Base-by-base conservation (phyloP, 2,797 vertebrate genomes). In the Chaunax sp. region DNA sequence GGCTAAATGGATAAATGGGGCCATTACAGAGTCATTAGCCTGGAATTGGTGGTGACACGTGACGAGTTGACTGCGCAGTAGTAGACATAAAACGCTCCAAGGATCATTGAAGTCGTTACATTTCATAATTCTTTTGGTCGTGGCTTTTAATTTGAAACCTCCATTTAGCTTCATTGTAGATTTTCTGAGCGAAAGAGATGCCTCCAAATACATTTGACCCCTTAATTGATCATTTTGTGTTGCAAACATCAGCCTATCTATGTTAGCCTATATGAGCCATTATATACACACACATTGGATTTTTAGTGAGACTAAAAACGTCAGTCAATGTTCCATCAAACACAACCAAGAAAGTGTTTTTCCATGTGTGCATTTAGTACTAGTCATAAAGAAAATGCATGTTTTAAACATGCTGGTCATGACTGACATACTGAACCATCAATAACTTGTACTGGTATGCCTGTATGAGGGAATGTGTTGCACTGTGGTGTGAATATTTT, bases 1-100 rank as follows among this genome's bases (percentile, higher is more conserved):
- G 86, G 88, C 88, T 81, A 89, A 87, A 89, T 87, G 85, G 80
- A 90, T 84, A 85, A 89, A 92, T 91, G 88, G 84, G 60, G 74
- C 83, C 79, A 89, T 92, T 92, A 90, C 61, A 72, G 64, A 86
- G 85, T 83, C 87, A 83, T 92, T 90, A 83, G 80, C 69, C 59
- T 80, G 76, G 69, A 84, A 86, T 81, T 77, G 82, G 78, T 49
- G 68, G 62, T 80, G 84, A 87, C 86, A 87, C 75, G 61, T 87
- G 82, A 85, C 82, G 75, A 56, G 77, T 78, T 86, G 66, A 54
- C 55, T 72, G 74, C 81, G 80, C 82, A 64, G 67, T 55, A 57
- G 50, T 37, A 52, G 75, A 58, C 61, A 75, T 84, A 58, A 84
- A 87, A 83, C 72, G 69, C 75, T 80, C 49, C 56, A 62, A 77